Evolutionary conservation across 2,113 vertebrate species (phyloP), one percentile per base, ranked within the genome.

Genomic region (Lophochroa leadbeateri): DNA sequence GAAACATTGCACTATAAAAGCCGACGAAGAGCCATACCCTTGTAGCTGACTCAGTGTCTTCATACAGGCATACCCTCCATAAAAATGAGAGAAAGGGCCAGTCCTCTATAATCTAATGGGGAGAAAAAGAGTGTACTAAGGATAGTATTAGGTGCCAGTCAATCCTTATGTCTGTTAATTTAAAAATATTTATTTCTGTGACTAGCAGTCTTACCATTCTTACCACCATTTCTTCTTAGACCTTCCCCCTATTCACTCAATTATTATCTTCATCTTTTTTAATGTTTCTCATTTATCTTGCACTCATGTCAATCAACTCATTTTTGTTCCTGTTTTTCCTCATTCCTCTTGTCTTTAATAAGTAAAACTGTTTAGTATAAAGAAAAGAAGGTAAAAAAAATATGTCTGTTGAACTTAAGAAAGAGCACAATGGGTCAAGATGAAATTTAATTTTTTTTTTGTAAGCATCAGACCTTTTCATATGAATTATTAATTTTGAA

Each of bases 31-130:
- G 4, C 4, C 17, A 28, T 49, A 78, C 11, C 13, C 3, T 27
- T 44, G 27, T 64, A 55, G 53, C 2, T 43, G 15, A 76, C 24
- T 12, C 23, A 44, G 13, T 58, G 27, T 27, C 19, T 71, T 87
- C 20, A 25, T 52, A 28, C 4, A 27, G 24, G 8, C 12, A 41
- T 43, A 60, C 0, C 2, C 1, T 7, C 21, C 2, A 2, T 46
- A 82, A 60, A 71, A 88, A 46, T 31, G 14, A 79, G 33, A 10
- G 27, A 92, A 82, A 82, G 13, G 2, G 4, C 1, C 16, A 46
- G 17, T 10, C 6, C 11, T 64, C 52, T 85, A 2, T 25, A 53
- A 58, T 31, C n/a, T 39, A 31, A 2, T n/a, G 18, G 1, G 4
- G 24, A 35, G 58, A 17, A 47, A 16, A 65, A 41, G 8, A 75